Percentiles rank a stretch among this genome's conserved stretches.
Evolutionary conservation across 2,113 vertebrate genomes (phyloP).

Genomic region (Nesogale talazaci): DNA sequence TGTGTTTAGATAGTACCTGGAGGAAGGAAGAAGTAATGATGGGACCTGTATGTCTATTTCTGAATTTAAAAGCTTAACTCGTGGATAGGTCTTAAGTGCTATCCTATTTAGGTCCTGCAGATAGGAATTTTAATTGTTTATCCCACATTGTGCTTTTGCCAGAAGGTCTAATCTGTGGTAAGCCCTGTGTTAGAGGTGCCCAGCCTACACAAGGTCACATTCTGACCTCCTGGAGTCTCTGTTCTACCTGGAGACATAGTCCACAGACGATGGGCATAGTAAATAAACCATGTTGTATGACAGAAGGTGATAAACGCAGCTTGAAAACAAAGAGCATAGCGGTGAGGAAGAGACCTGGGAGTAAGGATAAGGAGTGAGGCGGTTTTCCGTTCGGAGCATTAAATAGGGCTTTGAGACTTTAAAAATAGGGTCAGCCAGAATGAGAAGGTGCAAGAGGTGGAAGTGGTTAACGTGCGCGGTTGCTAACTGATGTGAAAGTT

Average conservation of each 20-base stretch:
- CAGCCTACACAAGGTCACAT: not conserved
- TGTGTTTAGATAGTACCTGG: not conserved
- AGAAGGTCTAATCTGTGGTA: not conserved
- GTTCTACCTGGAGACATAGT: not conserved
- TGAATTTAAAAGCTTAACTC: too few species aligned
- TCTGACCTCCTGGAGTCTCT: accelerated
- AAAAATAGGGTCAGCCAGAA: not conserved
- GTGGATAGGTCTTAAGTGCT: too few species aligned
- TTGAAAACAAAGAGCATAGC: not conserved
- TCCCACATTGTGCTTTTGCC: too few species aligned
- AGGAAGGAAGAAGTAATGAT: not conserved
- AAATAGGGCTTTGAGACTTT: not conserved
- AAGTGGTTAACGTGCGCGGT: not conserved
- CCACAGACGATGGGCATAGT: not conserved
- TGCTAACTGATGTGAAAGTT: not conserved
- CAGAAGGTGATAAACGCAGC: not conserved
- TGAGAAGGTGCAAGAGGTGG: not conserved
- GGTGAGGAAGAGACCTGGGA: not conserved
- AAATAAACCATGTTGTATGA: not conserved
- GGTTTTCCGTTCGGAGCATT: not conserved
- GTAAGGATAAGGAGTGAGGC: not conserved
- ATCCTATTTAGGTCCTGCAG: too few species aligned
- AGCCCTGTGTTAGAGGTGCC: not conserved
- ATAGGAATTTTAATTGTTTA: too few species aligned
- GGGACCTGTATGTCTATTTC: too few species aligned